Evolutionary conservation across 2,888 invertebrate genomes (phyloP), one percentile per base, ranked within the genome.

Genomic region (Sthenelais limicola): DNA sequence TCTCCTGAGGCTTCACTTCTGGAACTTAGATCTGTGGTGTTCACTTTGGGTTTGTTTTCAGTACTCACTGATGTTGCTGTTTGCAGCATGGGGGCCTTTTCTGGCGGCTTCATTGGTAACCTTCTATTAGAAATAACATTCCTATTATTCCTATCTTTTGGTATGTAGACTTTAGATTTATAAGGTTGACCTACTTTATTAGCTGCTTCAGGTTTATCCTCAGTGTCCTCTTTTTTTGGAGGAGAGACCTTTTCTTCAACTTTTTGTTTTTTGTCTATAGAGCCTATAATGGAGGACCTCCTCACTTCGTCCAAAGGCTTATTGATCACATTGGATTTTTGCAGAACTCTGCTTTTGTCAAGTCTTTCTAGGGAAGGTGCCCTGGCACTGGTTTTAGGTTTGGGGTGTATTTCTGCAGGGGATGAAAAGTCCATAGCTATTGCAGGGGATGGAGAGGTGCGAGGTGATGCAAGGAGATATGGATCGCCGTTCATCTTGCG

Each of bases 401-500:
- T n/a, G n/a, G n/a, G n/a, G n/a, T n/a, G n/a, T n/a, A n/a, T n/a
- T n/a, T n/a, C n/a, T n/a, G n/a, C n/a, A n/a, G n/a, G n/a, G n/a
- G n/a, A n/a, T n/a, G n/a, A n/a, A n/a, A n/a, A n/a, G n/a, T n/a
- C n/a, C n/a, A n/a, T n/a, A n/a, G n/a, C n/a, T n/a, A n/a, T n/a
- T n/a, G n/a, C n/a, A n/a, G n/a, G n/a, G n/a, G n/a, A n/a, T n/a
- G n/a, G n/a, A n/a, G n/a, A n/a, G n/a, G n/a, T n/a, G n/a, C n/a
- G n/a, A n/a, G n/a, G n/a, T n/a, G n/a, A n/a, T n/a, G n/a, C n/a
- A n/a, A n/a, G n/a, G n/a, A n/a, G n/a, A 24, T 58, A 58, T 32
- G 32, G 9, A n/a, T 58, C 58, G 21, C 58, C 58, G 21, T 58
- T 58, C n/a, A 35, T 33, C 24, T 58, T 58, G 21, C 33, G n/a